Evolutionary conservation across 2,888 invertebrate species (phyloP).

Genomic region (Cosmopolites sordidus): DNA sequence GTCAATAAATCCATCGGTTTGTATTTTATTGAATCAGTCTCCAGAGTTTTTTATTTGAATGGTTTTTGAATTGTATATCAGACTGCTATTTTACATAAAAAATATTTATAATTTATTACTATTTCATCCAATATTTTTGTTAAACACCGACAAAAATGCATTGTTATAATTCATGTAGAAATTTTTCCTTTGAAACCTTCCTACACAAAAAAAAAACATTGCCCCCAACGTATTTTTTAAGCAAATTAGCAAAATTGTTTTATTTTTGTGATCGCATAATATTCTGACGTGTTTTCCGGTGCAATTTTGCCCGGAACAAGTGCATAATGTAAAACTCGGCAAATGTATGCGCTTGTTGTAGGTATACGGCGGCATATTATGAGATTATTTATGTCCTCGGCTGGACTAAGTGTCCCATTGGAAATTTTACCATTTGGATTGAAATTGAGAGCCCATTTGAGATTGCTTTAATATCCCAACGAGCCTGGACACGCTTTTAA

Average conservation of each 20-base stretch:
- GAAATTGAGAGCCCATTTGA: conserved; percentile 9
- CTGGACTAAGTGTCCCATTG: conserved; percentile 13
- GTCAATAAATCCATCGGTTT: no score
- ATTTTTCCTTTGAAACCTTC: no score
- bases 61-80: no score
- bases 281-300: conserved; percentile 4
- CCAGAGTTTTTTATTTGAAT: no score
- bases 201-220: no score
- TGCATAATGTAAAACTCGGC: conserved; percentile 6
- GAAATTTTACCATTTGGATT: conserved; percentile 15
- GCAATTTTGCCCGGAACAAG: conserved; percentile 7
- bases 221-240: background rate
- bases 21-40: no score
- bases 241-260: conserved; percentile 8
- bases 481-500: background rate
- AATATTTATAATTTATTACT: no score
- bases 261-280: conserved; percentile 7
- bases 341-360: conserved; percentile 8
- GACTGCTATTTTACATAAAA: no score
- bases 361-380: conserved; percentile 3
- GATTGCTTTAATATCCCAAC: conserved; percentile 6
- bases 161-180: no score
- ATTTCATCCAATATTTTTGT: no score
- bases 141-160: no score
- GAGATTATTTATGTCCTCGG: conserved; percentile 14